Evolutionary conservation across 1,140 invertebrate genomes (phyloP), one percentile per base, ranked within the genome.

Genomic region (Drosophila elegans): DNA sequence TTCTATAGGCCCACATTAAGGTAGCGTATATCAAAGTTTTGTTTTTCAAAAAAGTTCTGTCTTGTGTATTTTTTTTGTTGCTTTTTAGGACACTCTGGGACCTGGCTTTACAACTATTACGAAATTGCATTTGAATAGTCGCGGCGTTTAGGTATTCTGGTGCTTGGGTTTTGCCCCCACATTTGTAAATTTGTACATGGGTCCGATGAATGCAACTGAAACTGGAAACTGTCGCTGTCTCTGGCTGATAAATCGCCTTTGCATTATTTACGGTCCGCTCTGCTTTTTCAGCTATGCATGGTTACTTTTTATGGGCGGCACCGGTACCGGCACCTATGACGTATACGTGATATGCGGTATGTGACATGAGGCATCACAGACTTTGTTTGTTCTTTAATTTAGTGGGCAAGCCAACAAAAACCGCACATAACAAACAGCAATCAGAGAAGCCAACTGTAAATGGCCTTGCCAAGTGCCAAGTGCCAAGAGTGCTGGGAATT

Each of bases 291-390:
- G 25, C 75, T 56, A 80, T 74, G 74, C 72, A 52, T 84, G 66
- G 72, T 68, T 68, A 80, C 66, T 80, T 85, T 84, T 85, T 77
- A 80, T 85, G 68, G 55, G 46, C 59, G 80, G 59, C 62, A 77
- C 39, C 62, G 67, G 74, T 84, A 51, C 42, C 59, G 80, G 59
- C 62, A 77, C 39, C 62, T 74, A 77, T 84, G 77, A 84, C 81
- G 81, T 80, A 84, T 85, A 63, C 77, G 81, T 62, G 78, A 85
- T 84, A 78, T 69, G 67, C 46, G 51, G 62, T 54, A 38, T 66
- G 66, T 52, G 44, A 57, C 41, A 36, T 53, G 51, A 44, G 32
- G 36, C 36, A 7, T 29, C 38, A 16, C 16, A 32, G 16, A 51
- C 52, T 39, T 44, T 76, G 64, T 69, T 71, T 72, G 38, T 42